A percentile compares a stretch with the other conserved stretches of the same genome.
Conservation (phyloP, 2,888 invertebrate genomes). For the Drosophila recens region DNA sequence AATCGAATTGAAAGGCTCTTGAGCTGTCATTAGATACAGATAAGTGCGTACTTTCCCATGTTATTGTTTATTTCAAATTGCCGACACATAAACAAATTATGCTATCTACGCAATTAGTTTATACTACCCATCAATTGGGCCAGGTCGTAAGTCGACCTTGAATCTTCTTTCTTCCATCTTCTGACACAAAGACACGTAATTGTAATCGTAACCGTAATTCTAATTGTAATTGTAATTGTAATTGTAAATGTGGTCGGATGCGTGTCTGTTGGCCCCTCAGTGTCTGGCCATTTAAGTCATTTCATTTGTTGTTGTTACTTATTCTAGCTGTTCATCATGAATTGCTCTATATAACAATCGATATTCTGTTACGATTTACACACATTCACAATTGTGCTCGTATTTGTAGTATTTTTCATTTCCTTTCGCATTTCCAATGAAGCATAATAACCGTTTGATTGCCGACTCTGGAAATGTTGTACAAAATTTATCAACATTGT, state of each 20-base stretch:
- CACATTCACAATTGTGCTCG: not conserved
- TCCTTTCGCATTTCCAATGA: constrained; percentile 28
- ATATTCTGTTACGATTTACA: constrained; percentile 31
- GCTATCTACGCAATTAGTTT: constrained; percentile 38
- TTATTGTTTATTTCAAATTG: constrained; percentile 47
- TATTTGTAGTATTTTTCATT: constrained; percentile 13
- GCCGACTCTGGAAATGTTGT: constrained; percentile 23
- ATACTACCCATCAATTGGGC: constrained; percentile 30
- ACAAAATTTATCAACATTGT: constrained; percentile 18
- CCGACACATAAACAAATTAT: constrained; percentile 50
- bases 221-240: constrained; percentile 23
- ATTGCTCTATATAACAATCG: constrained; percentile 40
- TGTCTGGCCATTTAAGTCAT: constrained; percentile 28
- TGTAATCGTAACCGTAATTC: constrained; percentile 35
- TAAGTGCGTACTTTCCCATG: constrained; percentile 43
- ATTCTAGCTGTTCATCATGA: constrained; percentile 25
- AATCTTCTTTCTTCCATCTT: constrained; percentile 5
- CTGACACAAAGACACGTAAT: constrained; percentile 20
- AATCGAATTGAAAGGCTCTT: constrained; percentile 26
- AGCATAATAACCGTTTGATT: constrained; percentile 30
- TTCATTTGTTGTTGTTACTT: constrained; percentile 23
- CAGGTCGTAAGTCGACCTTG: constrained; percentile 34
- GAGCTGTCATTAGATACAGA: constrained; percentile 18
- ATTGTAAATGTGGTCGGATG: constrained; percentile 17
- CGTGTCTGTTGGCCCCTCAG: constrained; percentile 23